phyloP scores from a whole-genome alignment of 2,888 invertebrate genomes.

The Andrena marginata region DNA sequence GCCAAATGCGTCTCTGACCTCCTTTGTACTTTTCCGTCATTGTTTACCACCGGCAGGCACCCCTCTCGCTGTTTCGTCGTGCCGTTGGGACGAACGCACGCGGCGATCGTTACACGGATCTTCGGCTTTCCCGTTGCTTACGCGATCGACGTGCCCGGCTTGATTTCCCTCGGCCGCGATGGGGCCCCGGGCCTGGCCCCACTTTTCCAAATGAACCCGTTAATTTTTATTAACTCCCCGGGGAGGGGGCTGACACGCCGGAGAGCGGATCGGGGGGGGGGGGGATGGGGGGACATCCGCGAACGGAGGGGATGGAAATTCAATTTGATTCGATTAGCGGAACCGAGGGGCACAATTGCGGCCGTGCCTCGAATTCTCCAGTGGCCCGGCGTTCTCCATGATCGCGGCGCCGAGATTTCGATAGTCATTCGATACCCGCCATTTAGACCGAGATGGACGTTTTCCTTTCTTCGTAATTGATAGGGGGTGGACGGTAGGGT shows the following conservation, averaged over 20 bases:
- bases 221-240: constrained; percentile 74
- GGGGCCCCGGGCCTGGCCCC: constrained; percentile 10
- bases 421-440: constrained; percentile 40
- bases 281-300: constrained; percentile 1
- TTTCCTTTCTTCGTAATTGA: not conserved
- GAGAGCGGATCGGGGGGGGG: not conserved
- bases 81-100: constrained; percentile 26
- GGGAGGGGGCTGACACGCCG: constrained; percentile 10
- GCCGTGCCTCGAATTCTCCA: constrained; percentile 76
- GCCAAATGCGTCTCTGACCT: constrained; percentile 63
- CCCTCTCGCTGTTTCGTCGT: constrained; percentile 32
- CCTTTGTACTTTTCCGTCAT: constrained; percentile 50
- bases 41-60: constrained; percentile 39
- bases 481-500: not conserved
- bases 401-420: constrained; percentile 51
- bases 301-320: constrained; percentile 75
- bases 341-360: constrained; percentile 66
- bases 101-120: constrained; percentile 24
- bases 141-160: constrained; percentile 22
- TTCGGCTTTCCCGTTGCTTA: constrained; percentile 10
- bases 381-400: constrained; percentile 55
- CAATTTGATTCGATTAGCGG: constrained; percentile 79
- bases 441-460: constrained; percentile 6
- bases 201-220: constrained; percentile 68
- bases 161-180: constrained; percentile 18